Conservation (phyloP, 2,113 vertebrate genomes). For the Dromaius novaehollandiae region DNA sequence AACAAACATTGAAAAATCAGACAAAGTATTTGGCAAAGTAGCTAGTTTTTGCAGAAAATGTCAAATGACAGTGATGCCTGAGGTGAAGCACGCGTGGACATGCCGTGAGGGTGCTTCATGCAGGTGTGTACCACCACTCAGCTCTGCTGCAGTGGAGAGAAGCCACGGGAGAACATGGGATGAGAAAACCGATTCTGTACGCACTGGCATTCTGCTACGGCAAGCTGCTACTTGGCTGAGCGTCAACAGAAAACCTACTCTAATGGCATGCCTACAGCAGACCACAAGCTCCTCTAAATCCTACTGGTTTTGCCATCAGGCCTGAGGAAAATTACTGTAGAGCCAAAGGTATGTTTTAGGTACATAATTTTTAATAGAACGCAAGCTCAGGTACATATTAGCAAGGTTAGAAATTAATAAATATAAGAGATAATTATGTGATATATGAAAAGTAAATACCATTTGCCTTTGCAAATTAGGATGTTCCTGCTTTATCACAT, state of each 20-base stretch:
- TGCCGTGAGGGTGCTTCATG: no score
- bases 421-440: neutral
- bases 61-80: neutral
- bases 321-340: neutral
- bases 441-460: neutral
- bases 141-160: neutral
- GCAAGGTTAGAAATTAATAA: neutral
- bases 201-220: neutral
- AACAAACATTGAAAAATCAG: neutral
- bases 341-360: neutral
- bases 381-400: neutral
- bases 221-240: neutral
- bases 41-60: neutral
- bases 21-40: neutral
- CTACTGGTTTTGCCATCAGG: neutral
- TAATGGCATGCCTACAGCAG: neutral
- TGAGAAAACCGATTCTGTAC: neutral
- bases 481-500: neutral
- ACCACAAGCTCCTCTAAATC: neutral
- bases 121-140: neutral
- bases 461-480: neutral
- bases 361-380: neutral
- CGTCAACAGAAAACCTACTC: neutral
- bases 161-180: neutral
- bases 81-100: no score